Percentiles rank a stretch among this genome's conserved stretches.
Conservation (phyloP, 92 coral and sea anemone genomes). For the Parazoanthus swiftii region DNA sequence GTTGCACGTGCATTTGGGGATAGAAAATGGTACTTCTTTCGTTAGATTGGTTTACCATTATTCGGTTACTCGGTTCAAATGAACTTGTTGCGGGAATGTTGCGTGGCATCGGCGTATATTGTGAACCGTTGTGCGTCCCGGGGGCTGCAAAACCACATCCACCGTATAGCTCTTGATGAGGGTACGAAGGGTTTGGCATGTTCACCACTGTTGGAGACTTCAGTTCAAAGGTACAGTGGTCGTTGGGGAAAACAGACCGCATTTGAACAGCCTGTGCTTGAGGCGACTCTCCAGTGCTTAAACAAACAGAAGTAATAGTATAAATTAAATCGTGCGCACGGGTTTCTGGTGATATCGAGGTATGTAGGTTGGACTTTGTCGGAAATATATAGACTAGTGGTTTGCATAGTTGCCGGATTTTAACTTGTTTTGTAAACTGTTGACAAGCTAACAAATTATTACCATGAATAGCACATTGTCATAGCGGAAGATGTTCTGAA, state of each 20-base stretch:
- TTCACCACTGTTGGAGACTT: conserved; percentile 66
- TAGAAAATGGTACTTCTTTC: conserved; percentile 40
- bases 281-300: conserved; percentile 10
- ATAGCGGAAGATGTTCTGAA: too few relatives aligned
- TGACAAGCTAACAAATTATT: too few relatives aligned
- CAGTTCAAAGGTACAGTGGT: conserved; percentile 39
- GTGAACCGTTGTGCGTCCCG: conserved; percentile 1
- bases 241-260: conserved; percentile 13
- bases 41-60: conserved; percentile 7
- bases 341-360: too few relatives aligned
- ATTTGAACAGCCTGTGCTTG: conserved; percentile 11
- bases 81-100: conserved; percentile 3
- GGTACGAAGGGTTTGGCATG: conserved; percentile 63
- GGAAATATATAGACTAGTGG: too few relatives aligned
- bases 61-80: conserved; percentile 15
- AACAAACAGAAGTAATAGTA: background rate
- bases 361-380: background rate
- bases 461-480: too few relatives aligned
- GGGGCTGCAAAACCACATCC: conserved; percentile 34
- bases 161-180: conserved; percentile 64
- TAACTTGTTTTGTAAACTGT: too few relatives aligned
- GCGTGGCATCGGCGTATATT: background rate
- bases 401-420: too few relatives aligned
- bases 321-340: background rate
- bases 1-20: conserved; percentile 22